Percentiles rank a stretch among this genome's conserved stretches.
These are phyloP conservation scores for Tachysurus vachellii DNA, from an alignment of 2,113 vertebrate genomes.

Conservation along the genomic window DNA sequence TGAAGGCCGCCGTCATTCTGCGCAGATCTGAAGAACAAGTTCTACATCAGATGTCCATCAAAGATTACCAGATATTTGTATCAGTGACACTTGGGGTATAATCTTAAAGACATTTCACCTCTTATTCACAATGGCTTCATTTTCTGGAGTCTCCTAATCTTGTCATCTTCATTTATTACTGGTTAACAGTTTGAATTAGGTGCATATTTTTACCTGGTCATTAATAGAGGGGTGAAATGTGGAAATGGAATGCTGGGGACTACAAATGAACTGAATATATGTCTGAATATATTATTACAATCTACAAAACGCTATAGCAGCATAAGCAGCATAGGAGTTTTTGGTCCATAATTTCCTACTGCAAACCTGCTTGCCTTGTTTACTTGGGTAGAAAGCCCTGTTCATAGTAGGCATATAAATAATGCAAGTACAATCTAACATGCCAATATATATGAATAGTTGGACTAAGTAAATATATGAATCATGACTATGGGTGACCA, in stretches of 20 bases:
- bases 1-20: conserved; percentile 72
- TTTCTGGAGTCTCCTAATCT: background rate
- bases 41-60: background rate
- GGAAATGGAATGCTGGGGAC: background rate
- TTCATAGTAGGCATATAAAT: background rate
- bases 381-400: background rate
- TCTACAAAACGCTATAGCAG: background rate
- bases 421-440: background rate
- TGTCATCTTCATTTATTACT: background rate
- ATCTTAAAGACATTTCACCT: background rate
- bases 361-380: background rate
- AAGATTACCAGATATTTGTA: background rate
- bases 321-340: background rate
- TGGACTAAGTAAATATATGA: background rate
- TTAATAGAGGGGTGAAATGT: background rate
- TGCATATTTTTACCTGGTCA: no score
- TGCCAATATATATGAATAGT: background rate
- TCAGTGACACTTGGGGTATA: background rate
- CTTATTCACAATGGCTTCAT: background rate
- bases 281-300: background rate
- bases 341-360: background rate
- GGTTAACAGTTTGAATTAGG: no score
- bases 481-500: background rate
- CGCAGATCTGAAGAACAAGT: conserved; percentile 62
- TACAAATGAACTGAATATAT: background rate